These are phyloP conservation scores for Xerus inauris DNA, from an alignment of 2,113 vertebrate species.

Conservation along the genomic window DNA sequence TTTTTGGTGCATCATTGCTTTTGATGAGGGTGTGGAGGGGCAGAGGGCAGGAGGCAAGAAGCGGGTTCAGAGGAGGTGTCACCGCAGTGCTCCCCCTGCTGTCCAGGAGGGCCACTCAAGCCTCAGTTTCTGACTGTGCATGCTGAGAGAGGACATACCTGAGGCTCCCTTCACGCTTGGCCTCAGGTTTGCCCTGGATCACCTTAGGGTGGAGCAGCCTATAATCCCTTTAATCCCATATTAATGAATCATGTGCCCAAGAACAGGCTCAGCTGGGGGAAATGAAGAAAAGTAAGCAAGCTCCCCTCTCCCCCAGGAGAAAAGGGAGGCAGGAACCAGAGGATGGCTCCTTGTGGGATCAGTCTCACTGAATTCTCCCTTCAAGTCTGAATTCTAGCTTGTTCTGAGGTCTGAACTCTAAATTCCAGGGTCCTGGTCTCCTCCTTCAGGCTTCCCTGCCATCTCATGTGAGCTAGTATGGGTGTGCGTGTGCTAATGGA, in stretches of 20 bases:
- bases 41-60: not conserved
- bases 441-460: not conserved
- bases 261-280: not conserved
- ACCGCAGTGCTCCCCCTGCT: not conserved
- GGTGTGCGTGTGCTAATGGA: accelerated
- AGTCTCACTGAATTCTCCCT: not conserved
- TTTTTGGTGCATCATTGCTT: not conserved
- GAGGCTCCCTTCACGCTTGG: not conserved
- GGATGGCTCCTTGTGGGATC: not conserved
- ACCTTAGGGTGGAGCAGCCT: not conserved
- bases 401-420: not conserved
- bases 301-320: not conserved
- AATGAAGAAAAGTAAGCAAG: not conserved
- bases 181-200: not conserved
- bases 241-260: conserved; percentile 61
- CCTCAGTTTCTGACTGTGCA: not conserved
- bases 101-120: not conserved
- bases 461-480: accelerated
- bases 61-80: not conserved
- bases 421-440: no score
- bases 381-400: not conserved
- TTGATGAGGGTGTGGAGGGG: no score
- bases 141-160: not conserved
- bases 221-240: conserved; percentile 56
- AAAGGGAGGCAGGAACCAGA: not conserved